phyloP scores from a whole-genome alignment of 1,140 invertebrate species.

The Drosophila serrata region DNA sequence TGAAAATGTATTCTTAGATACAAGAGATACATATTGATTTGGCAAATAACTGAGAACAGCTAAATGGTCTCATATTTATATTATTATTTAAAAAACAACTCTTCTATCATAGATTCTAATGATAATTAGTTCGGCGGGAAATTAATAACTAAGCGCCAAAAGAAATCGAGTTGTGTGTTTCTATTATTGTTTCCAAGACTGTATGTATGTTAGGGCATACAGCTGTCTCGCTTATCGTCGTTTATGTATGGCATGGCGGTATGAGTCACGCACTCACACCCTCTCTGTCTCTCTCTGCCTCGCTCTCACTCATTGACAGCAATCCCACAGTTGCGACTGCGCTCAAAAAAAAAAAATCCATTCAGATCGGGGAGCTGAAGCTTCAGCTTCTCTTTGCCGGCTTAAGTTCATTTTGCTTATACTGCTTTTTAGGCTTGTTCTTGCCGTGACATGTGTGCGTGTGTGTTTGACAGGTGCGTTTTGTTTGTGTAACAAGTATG shows the following conservation, averaged over 20 bases:
- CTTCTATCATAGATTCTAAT: too few species aligned
- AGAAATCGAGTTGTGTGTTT: too few species aligned
- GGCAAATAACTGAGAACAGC: too few species aligned
- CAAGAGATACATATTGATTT: too few species aligned
- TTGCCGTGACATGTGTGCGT: constrained; percentile 2
- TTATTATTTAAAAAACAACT: too few species aligned
- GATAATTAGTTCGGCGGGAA: too few species aligned
- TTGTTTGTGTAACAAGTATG: constrained; percentile 70
- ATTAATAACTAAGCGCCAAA: too few species aligned
- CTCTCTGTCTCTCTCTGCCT: not conserved
- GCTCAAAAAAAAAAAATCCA: constrained; percentile 26
- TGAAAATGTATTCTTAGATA: too few species aligned
- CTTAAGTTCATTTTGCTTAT: constrained; percentile 22
- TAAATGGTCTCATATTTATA: too few species aligned
- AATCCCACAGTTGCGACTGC: constrained; percentile 38
- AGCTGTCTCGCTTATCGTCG: constrained; percentile 36
- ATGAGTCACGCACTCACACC: constrained; percentile 38
- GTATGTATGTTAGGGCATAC: constrained; percentile 16
- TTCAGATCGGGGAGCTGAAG: constrained; percentile 29
- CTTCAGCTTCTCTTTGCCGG: constrained; percentile 26
- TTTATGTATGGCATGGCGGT: constrained; percentile 30
- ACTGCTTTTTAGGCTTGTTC: constrained; percentile 5
- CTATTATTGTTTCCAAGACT: too few species aligned
- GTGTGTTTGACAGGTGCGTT: constrained; percentile 76
- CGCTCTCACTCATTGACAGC: not conserved